A percentile compares a stretch with the other conserved stretches of the same genome.
Conservation (phyloP, 2,797 vertebrate genomes). For the Psittacula derbiana region DNA sequence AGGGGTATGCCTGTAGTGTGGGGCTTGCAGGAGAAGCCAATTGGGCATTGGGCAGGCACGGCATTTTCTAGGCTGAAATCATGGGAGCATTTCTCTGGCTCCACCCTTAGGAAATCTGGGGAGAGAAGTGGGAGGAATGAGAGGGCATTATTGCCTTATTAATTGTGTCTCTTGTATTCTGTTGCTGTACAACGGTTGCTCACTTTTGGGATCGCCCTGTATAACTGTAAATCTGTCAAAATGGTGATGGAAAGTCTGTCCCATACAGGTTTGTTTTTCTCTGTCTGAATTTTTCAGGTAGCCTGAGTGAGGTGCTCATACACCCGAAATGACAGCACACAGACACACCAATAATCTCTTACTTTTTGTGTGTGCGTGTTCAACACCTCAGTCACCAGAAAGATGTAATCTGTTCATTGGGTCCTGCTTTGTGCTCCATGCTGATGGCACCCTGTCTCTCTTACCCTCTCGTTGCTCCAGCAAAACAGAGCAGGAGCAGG, state of each 20-base stretch:
- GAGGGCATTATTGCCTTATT: not conserved
- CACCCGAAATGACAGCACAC: not conserved
- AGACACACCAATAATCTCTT: not conserved
- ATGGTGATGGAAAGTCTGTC: not conserved
- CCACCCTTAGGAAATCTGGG: not conserved
- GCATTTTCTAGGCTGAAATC: not conserved
- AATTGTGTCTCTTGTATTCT: not conserved
- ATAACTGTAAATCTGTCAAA: not conserved
- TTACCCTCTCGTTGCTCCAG: not conserved
- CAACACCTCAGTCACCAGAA: not conserved
- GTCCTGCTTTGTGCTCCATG: not conserved
- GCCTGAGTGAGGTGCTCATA: not conserved
- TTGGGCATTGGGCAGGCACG: not conserved
- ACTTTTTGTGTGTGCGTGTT: not conserved
- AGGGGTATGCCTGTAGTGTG: not conserved
- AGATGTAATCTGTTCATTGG: not conserved
- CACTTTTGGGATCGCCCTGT: not conserved
- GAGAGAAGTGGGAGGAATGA: not conserved
- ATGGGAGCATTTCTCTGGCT: not conserved
- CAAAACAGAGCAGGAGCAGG: not conserved
- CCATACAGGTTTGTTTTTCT: not conserved
- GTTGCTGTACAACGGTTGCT: not conserved
- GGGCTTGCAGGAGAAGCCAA: not conserved
- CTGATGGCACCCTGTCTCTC: not conserved
- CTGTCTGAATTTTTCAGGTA: not conserved